phyloP scores from a whole-genome alignment of 2,113 vertebrate genomes.

The Cyprinodon tularosa region DNA sequence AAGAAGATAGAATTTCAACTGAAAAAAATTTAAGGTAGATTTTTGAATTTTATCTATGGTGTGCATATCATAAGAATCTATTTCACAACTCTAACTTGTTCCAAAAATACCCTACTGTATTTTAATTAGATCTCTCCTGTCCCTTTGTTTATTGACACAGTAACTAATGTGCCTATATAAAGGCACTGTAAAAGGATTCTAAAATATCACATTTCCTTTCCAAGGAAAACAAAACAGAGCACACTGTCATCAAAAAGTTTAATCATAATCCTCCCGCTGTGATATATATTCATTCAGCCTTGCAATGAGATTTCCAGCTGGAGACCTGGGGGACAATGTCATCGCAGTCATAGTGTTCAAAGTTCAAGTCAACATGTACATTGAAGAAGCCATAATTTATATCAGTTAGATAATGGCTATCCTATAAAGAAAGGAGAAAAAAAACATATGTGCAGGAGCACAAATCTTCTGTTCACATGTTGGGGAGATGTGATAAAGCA shows the following conservation, averaged over 20 bases:
- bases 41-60: too few species aligned
- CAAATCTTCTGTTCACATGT: not conserved
- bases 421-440: not conserved
- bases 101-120: constrained; percentile 18
- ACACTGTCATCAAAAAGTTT: constrained; percentile 20
- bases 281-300: constrained; percentile 24
- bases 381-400: not conserved
- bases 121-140: constrained; percentile 5
- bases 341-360: constrained; percentile 5
- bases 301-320: constrained; percentile 31
- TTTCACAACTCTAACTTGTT: constrained; percentile 45
- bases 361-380: constrained; percentile 10
- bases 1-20: not conserved
- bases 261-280: constrained; percentile 22
- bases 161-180: constrained; percentile 15
- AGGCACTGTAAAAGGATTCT: constrained; percentile 3
- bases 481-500: not conserved
- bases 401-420: constrained; percentile 1
- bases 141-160: constrained; percentile 45
- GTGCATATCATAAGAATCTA: constrained; percentile 2
- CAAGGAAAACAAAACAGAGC: constrained; percentile 40
- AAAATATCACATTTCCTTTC: constrained; percentile 21
- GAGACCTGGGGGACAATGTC: not conserved
- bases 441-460: not conserved
- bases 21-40: not conserved